Evolutionary conservation across 2,797 vertebrate species (phyloP).

Genomic region (Girardinus metallicus): DNA sequence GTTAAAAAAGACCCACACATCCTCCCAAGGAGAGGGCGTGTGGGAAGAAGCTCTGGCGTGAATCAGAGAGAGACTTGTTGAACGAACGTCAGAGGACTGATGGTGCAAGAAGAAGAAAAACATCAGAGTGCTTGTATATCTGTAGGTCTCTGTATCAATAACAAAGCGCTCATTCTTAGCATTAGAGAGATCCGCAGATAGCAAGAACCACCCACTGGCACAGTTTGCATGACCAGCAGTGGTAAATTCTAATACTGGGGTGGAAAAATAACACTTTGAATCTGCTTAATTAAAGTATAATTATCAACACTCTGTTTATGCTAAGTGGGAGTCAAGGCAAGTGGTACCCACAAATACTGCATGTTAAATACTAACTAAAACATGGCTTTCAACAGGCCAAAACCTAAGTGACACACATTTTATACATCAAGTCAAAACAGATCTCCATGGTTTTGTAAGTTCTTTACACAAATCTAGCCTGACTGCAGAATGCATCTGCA

Average conservation of each 20-base stretch:
- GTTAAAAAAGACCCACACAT: slow-evolving; percentile 18
- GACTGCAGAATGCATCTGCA: slow-evolving; percentile 10
- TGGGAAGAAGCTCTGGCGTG: slow-evolving; percentile 50
- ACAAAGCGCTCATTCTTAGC: slow-evolving; percentile 58
- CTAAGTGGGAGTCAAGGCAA: background rate
- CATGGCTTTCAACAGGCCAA: background rate
- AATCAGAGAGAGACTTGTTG: background rate
- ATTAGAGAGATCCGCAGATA: slow-evolving; percentile 58
- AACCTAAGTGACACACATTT: slow-evolving; percentile 1
- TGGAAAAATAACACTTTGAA: slow-evolving; percentile 18
- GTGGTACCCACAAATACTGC: slow-evolving; percentile 11
- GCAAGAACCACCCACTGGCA: slow-evolving; percentile 38
- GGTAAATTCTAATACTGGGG: background rate
- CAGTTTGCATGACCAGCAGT: slow-evolving; percentile 13
- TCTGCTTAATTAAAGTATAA: slow-evolving; percentile 11
- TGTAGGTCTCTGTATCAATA: slow-evolving; percentile 16
- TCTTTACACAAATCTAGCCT: slow-evolving; percentile 5
- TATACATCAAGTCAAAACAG: slow-evolving; percentile 5
- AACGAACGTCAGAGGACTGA: slow-evolving; percentile 31
- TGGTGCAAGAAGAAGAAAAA: slow-evolving; percentile 21
- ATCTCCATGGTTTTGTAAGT: background rate
- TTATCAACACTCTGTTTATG: slow-evolving; percentile 14
- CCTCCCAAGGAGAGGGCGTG: slow-evolving; percentile 52
- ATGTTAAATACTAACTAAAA: slow-evolving; percentile 2
- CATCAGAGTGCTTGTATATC: slow-evolving; percentile 10